Base-by-base conservation (phyloP, 1,140 invertebrate genomes). In the Galendromus occidentalis region DNA sequence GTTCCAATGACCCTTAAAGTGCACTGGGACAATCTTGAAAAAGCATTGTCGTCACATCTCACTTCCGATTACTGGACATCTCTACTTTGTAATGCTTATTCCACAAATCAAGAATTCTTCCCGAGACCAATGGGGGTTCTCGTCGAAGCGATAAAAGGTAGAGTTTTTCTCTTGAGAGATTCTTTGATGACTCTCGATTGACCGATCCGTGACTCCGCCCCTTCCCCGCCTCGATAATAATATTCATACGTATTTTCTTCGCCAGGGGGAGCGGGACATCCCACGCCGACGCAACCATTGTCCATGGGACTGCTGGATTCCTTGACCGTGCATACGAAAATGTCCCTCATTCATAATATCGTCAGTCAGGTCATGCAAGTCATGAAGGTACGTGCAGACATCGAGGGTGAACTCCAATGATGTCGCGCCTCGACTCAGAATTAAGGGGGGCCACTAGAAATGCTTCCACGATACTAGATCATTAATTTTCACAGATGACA, bases 281-380 rank as follows among this genome's bases (percentile, higher is more conserved):
- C 51, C 12, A 59, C 51, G 6, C 85, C 86, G 7, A 90, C 85
- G 0, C 83, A 85, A 17, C 92, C 92, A 0, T 76, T 96, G 14
- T 87, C 88, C 0, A 92, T 96, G 84, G 86, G 85, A 29, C 84
- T 94, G 20, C 75, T 96, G 2, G 93, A 97, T 74, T 92, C 91
- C n/a, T 75, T 96, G 17, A 95, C 93, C 0, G 86, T 95, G 12
- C 91, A 96, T 75, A 89, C 90, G 0, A 96, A 96, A 76, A 96
- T 97, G 92, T 92, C 88, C 68, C 76, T 97, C n/a, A 94, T 96
- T 66, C 91, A 96, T 72, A 87, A 85, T 59, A 92, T 92, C 70
- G 88, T 91, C 0, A 86, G 86, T 0, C 84, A 91, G 71, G 85
- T 94, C 1, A 86, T 89, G 17, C 91, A 91, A 73, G 78, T 87